Evolutionary conservation across 2,113 vertebrate species (phyloP).

Genomic region (Micromys minutus): DNA sequence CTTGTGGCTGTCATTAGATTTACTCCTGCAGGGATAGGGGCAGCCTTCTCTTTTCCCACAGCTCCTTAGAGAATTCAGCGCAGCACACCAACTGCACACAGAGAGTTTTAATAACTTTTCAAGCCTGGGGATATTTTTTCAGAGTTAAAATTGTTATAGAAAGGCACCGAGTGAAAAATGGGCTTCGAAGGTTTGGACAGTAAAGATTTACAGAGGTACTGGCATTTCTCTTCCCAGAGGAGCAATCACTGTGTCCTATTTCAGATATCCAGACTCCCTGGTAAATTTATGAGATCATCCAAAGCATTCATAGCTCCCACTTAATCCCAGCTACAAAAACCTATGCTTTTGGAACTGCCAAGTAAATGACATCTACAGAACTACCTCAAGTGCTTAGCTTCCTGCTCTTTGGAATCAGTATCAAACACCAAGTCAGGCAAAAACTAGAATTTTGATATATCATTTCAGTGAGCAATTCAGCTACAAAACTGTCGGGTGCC

Average conservation of each 20-base stretch:
- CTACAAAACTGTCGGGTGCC: conserved; percentile 19
- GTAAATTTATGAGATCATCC: conserved; percentile 57
- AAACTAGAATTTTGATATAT: background rate
- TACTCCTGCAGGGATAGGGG: background rate
- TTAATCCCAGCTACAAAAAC: conserved; percentile 7
- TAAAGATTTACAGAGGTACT: conserved; percentile 68
- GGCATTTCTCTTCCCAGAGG: conserved; percentile 57
- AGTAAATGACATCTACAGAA: background rate
- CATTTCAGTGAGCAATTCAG: background rate
- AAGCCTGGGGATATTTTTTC: conserved; percentile 69
- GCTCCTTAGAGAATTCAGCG: conserved; percentile 29
- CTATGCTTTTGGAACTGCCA: conserved; percentile 31
- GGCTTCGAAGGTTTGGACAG: conserved; percentile 44
- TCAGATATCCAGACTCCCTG: conserved; percentile 57
- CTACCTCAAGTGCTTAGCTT: background rate
- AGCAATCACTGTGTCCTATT: conserved; percentile 55
- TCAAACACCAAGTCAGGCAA: conserved; percentile 27
- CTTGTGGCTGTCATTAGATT: conserved; percentile 54
- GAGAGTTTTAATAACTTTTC: conserved; percentile 74
- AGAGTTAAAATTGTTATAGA: conserved; percentile 72
- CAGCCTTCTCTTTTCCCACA: conserved; percentile 25
- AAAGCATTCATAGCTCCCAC: conserved; percentile 15
- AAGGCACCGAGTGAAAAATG: conserved; percentile 66
- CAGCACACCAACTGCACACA: conserved; percentile 24
- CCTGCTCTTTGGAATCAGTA: conserved; percentile 37